Evolutionary conservation across 1,140 invertebrate genomes (phyloP).

Genomic region (Plutomurus gul): DNA sequence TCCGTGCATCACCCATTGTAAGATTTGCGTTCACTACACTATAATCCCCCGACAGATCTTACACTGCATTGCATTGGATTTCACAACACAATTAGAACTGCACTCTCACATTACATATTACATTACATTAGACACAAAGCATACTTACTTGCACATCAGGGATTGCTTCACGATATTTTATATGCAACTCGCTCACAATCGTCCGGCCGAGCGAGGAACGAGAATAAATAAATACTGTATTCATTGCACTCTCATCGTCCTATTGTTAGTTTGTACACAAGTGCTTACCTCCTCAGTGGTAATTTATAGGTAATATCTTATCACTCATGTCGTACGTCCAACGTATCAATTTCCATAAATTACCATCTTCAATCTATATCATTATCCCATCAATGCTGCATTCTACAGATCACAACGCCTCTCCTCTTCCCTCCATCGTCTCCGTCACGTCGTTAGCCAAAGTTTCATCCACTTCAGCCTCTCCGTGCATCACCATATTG

Average conservation of each 20-base stretch:
- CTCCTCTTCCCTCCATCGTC: background rate
- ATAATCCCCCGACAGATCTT: too few relatives aligned
- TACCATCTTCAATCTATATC: background rate
- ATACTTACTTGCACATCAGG: background rate
- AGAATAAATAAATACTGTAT: too few relatives aligned
- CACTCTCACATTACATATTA: background rate
- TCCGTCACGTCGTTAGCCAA: background rate
- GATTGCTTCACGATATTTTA: too few relatives aligned
- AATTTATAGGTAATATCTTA: background rate
- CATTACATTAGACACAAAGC: background rate
- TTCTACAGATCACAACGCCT: background rate
- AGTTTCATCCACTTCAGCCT: background rate
- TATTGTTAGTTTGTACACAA: too few relatives aligned
- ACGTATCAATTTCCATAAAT: slow-evolving; percentile 6
- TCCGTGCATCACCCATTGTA: too few relatives aligned
- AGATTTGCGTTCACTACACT: too few relatives aligned
- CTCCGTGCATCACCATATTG: background rate
- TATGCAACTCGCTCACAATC: too few relatives aligned
- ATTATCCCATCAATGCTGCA: background rate
- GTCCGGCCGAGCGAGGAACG: too few relatives aligned
- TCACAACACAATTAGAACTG: background rate
- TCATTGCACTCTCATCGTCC: too few relatives aligned
- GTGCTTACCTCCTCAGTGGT: too few relatives aligned
- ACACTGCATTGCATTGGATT: background rate
- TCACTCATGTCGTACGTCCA: background rate